These are phyloP conservation scores for Matsumurasca onukii DNA, from an alignment of 1,140 invertebrate genomes.

Conservation along the genomic window DNA sequence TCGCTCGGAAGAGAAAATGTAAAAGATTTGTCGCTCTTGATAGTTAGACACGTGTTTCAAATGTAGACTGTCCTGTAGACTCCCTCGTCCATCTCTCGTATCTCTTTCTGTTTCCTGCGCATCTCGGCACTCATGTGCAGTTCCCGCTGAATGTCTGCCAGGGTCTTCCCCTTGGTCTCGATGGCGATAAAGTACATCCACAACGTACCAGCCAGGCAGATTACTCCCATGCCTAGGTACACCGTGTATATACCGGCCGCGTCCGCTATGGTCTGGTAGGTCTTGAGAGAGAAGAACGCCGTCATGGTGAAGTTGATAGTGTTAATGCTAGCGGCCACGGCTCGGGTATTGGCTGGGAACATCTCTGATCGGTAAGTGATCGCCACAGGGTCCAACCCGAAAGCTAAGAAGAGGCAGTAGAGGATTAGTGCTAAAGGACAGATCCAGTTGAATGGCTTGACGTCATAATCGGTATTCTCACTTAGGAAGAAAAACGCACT, in stretches of 20 bases:
- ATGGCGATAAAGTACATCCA: conserved; percentile 27
- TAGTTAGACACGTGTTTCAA: too few species aligned
- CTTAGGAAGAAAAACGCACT: conserved; percentile 26
- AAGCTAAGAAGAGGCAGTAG: conserved; percentile 25
- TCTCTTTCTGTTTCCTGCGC: conserved; percentile 4
- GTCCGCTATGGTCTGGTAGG: conserved; percentile 35
- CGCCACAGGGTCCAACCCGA: conserved; percentile 33
- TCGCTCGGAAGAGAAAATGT: too few species aligned
- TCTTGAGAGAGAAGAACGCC: conserved; percentile 36
- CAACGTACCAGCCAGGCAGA: neutral
- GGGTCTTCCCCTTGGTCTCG: conserved; percentile 17
- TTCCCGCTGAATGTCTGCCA: conserved; percentile 17
- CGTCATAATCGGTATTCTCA: neutral
- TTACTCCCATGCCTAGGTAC: conserved; percentile 13
- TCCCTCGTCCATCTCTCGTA: conserved; percentile 7
- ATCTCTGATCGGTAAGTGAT: conserved; percentile 36
- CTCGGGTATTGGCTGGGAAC: conserved; percentile 38
- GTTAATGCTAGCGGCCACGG: conserved; percentile 33
- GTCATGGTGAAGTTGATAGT: conserved; percentile 33
- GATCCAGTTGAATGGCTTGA: neutral
- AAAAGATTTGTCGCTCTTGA: too few species aligned
- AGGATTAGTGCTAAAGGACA: conserved; percentile 21
- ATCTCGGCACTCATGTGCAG: neutral
- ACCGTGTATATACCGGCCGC: conserved; percentile 19
- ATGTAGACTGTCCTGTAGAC: neutral